Percentiles rank a stretch among this genome's conserved stretches.
These are phyloP conservation scores for Holcopasites calliopsidis DNA, from an alignment of 1,140 invertebrate genomes.

Conservation along the genomic window DNA sequence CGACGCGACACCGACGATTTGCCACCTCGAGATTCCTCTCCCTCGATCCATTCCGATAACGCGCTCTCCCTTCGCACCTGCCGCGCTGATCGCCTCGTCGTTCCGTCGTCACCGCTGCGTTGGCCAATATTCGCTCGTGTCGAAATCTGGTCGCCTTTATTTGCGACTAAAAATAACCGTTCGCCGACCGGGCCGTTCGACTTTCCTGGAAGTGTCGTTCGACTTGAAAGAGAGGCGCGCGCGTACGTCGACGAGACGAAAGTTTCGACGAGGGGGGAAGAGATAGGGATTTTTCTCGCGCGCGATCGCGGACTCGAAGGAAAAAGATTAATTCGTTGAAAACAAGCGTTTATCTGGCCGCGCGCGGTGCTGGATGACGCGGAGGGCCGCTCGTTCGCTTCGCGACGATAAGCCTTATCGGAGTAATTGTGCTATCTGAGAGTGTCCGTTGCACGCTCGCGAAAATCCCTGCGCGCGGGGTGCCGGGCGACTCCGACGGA, in stretches of 20 bases:
- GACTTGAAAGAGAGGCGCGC: too few species aligned
- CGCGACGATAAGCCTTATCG: conserved; percentile 67
- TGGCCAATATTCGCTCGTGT: not conserved
- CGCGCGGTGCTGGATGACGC: conserved; percentile 44
- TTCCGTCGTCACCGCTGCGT: not conserved
- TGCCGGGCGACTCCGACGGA: not conserved
- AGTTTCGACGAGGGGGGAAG: not conserved
- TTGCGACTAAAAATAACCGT: conserved; percentile 8
- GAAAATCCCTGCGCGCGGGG: conserved; percentile 53
- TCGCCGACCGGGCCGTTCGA: not conserved
- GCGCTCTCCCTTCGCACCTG: conserved; percentile 25
- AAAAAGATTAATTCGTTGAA: conserved; percentile 71
- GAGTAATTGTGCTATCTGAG: conserved; percentile 68
- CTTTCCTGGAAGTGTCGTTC: too few species aligned
- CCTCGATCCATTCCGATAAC: not conserved
- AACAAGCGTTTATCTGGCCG: conserved; percentile 68
- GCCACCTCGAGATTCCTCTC: not conserved
- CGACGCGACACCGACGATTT: not conserved
- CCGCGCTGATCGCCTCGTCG: not conserved
- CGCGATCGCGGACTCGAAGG: conserved; percentile 42
- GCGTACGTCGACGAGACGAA: not conserved
- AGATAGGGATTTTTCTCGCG: conserved; percentile 64
- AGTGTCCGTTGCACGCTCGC: conserved; percentile 50
- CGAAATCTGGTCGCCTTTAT: not conserved
- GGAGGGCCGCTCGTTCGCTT: conserved; percentile 41